Evolutionary conservation across 2,888 invertebrate genomes (phyloP), one percentile per base, ranked within the genome.

Genomic region (Cerastoderma edule): DNA sequence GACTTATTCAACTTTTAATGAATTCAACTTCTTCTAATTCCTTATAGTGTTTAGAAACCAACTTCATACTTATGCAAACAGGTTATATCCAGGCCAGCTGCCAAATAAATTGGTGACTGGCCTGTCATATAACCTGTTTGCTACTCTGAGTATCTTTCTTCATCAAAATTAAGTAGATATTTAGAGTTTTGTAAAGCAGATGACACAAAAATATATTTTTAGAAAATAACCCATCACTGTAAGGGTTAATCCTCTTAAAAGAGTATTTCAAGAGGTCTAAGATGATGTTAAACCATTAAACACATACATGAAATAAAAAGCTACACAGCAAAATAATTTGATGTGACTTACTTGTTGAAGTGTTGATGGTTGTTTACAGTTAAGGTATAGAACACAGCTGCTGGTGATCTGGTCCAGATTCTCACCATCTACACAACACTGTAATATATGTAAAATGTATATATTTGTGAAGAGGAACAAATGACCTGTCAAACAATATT

Each of bases 331-430:
- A 22, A n/a, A 5, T 13, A 6, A n/a, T 50, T n/a, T n/a, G n/a
- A 53, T 22, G 24, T 30, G 13, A 63, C 56, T 39, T 75, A 90
- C 91, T 85, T 87, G 64, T 69, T 91, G 91, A 32, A 91, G 76
- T 22, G 75, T 53, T 5, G 30, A 33, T 1, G 89, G 90, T 77
- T 90, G 91, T 16, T 77, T 74, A 28, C 69, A 67, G 80, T 88
- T 89, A n/a, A 91, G 87, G 75, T 91, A 91, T 19, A 85, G 87
- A 6, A 89, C 60, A 84, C 90, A 90, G 27, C 85, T 67, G 10
- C 68, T 70, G 22, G 83, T 80, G 6, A 89, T 71, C 1, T 48
- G 67, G 30, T 87, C 86, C 64, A 89, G 72, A 33, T 83, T 83
- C 44, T 75, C 80, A 4, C 83, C 86, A n/a, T 74, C 67, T 8